phyloP scores from a whole-genome alignment of 1,140 invertebrate genomes.

The Hyles vespertilio region DNA sequence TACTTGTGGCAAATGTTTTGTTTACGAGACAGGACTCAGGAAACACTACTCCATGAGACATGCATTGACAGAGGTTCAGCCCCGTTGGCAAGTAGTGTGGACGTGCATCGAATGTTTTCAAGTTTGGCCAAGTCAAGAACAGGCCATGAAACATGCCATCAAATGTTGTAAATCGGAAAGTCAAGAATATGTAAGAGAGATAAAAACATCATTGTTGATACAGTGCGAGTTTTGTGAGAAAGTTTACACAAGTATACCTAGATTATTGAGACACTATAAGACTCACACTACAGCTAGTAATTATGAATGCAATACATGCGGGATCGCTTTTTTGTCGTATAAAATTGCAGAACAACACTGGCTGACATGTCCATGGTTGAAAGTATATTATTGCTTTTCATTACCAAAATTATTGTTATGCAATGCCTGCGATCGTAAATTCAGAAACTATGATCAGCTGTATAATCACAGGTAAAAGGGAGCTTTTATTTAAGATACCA shows the following conservation, averaged over 20 bases:
- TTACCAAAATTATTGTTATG: constrained; percentile 62
- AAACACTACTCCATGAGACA: constrained; percentile 54
- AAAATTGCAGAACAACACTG: constrained; percentile 62
- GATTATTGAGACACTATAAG: constrained; percentile 56
- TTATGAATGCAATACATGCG: constrained; percentile 64
- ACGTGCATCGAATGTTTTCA: constrained; percentile 67
- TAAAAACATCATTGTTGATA: constrained; percentile 53
- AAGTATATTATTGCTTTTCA: constrained; percentile 55
- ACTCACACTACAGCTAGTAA: constrained; percentile 52
- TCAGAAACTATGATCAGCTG: constrained; percentile 64
- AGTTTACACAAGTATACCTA: constrained; percentile 64
- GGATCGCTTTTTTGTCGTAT: constrained; percentile 52
- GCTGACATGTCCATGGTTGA: constrained; percentile 54
- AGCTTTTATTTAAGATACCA: no score
- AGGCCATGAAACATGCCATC: constrained; percentile 47
- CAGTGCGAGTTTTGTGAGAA: constrained; percentile 71
- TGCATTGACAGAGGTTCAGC: constrained; percentile 38
- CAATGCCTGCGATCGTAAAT: constrained; percentile 68
- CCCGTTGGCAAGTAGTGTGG: constrained; percentile 66
- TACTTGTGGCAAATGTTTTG: constrained; percentile 63
- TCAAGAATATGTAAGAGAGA: constrained; percentile 44
- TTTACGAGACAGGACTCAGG: constrained; percentile 60
- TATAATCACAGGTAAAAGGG: constrained; percentile 61
- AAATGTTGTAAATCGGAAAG: constrained; percentile 45
- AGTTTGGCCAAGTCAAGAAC: constrained; percentile 60